Evolutionary conservation across 2,797 vertebrate species (phyloP).

Genomic region (Clarias laeviceps): DNA sequence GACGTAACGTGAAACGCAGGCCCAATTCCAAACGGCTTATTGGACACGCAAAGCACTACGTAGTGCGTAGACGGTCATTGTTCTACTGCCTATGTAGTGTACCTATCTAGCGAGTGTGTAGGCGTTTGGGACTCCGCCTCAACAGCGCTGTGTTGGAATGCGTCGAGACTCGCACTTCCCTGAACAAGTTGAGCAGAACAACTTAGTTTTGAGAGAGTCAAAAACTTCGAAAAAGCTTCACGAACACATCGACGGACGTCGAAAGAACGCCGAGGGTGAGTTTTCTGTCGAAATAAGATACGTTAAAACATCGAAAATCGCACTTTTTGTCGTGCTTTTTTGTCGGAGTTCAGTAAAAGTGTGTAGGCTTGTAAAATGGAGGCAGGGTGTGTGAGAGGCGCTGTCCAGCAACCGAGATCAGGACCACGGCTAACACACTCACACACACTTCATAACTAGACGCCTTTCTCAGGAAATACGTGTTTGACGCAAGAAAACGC

Average conservation of each 20-base stretch:
- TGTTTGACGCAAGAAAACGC: not conserved
- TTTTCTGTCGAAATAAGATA: not conserved
- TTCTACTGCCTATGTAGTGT: not conserved
- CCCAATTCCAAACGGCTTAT: not conserved
- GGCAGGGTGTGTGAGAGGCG: constrained; percentile 73
- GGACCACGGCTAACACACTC: constrained; percentile 77
- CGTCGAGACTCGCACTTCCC: constrained; percentile 68
- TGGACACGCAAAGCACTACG: not conserved
- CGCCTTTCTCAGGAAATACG: not conserved
- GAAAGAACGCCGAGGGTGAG: constrained; percentile 20
- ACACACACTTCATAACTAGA: not conserved
- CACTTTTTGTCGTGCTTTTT: not conserved
- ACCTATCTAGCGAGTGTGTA: not conserved
- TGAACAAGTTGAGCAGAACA: constrained; percentile 44
- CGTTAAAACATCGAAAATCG: not conserved
- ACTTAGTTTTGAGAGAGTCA: not conserved
- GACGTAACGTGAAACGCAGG: constrained; percentile 66
- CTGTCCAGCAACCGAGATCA: constrained; percentile 80
- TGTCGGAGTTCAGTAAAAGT: not conserved
- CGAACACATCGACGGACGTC: constrained; percentile 12
- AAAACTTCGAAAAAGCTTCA: constrained; percentile 6
- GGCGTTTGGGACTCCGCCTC: not conserved
- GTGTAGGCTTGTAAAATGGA: constrained; percentile 69
- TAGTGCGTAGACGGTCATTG: not conserved
- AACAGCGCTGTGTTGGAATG: constrained; percentile 77